These are phyloP conservation scores for Enteromius trimaculatus DNA, from an alignment of 2,797 vertebrate species.

Conservation along the genomic window DNA sequence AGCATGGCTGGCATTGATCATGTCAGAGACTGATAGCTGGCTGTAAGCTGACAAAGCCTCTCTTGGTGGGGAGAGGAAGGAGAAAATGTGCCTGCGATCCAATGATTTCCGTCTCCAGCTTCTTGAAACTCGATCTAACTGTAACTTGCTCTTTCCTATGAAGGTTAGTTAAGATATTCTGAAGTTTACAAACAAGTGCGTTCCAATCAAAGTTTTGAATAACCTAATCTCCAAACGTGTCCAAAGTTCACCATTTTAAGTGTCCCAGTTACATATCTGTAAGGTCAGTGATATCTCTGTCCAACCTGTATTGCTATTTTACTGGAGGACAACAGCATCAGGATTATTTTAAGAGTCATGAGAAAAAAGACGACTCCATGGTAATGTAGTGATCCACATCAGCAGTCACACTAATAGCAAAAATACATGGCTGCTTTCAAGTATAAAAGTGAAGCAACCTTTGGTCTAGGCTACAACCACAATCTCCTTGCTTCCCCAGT, in stretches of 20 bases:
- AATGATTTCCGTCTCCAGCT: background rate
- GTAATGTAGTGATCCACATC: conserved; percentile 24
- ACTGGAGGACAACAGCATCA: conserved; percentile 33
- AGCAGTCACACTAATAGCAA: conserved; percentile 43
- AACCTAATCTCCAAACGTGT: too few relatives aligned
- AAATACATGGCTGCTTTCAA: conserved; percentile 43
- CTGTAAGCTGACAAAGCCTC: conserved; percentile 41
- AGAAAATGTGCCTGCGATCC: conserved; percentile 18
- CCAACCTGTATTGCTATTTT: conserved; percentile 65
- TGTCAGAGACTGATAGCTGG: conserved; percentile 51
- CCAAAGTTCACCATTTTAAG: background rate
- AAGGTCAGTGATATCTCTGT: conserved; percentile 49
- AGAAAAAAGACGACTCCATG: conserved; percentile 43
- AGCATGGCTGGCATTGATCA: conserved; percentile 55
- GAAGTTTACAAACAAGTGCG: conserved; percentile 48
- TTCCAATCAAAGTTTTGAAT: conserved; percentile 47
- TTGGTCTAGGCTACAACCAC: conserved; percentile 10
- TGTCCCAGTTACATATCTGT: conserved; percentile 11
- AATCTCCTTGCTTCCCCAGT: background rate
- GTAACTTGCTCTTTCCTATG: conserved; percentile 14
- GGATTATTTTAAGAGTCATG: conserved; percentile 62
- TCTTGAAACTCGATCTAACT: conserved; percentile 7
- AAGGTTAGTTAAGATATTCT: conserved; percentile 35
- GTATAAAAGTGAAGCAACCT: conserved; percentile 33
- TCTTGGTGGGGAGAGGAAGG: conserved; percentile 14